Evolutionary conservation across 1,140 invertebrate species (phyloP).

Genomic region (Phymorhynchus buccinoides): DNA sequence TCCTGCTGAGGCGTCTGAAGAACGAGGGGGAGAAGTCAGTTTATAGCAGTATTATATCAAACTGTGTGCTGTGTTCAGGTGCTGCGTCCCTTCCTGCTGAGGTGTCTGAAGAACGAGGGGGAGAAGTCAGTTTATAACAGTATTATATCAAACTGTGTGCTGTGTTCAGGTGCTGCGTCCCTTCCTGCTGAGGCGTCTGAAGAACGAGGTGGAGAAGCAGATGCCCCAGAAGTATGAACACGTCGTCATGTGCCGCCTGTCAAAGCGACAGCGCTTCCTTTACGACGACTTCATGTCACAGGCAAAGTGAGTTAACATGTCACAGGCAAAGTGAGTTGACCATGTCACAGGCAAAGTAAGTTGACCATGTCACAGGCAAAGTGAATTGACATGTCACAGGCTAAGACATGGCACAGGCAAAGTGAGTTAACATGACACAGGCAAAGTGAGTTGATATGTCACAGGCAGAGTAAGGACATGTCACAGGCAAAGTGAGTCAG

Average conservation of each 20-base stretch:
- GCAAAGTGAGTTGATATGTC: too few species aligned
- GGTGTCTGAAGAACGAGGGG: constrained; percentile 96
- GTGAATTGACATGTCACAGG: too few species aligned
- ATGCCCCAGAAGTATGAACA: constrained; percentile 99
- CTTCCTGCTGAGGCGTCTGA: constrained; percentile 95
- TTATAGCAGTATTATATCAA: too few species aligned
- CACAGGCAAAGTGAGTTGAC: too few species aligned
- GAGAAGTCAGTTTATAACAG: constrained; percentile 80
- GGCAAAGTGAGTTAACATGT: constrained; percentile 92
- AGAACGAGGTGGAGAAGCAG: constrained; percentile 99
- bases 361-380: too few species aligned
- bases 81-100: constrained; percentile 94
- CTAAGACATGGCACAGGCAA: constrained; percentile 96
- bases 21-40: constrained; percentile 99
- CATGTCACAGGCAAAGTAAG: too few species aligned
- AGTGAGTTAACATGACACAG: too few species aligned
- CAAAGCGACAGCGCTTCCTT: constrained; percentile 95
- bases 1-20: constrained; percentile 95
- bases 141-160: background rate
- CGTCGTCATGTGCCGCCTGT: constrained; percentile 94
- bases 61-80: constrained; percentile 78
- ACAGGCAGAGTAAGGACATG: too few species aligned
- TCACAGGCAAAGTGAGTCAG: too few species aligned
- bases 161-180: constrained; percentile 89
- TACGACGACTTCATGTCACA: constrained; percentile 99